These are phyloP conservation scores for Dendroctonus ponderosae DNA, from an alignment of 1,140 invertebrate species.

Conservation along the genomic window DNA sequence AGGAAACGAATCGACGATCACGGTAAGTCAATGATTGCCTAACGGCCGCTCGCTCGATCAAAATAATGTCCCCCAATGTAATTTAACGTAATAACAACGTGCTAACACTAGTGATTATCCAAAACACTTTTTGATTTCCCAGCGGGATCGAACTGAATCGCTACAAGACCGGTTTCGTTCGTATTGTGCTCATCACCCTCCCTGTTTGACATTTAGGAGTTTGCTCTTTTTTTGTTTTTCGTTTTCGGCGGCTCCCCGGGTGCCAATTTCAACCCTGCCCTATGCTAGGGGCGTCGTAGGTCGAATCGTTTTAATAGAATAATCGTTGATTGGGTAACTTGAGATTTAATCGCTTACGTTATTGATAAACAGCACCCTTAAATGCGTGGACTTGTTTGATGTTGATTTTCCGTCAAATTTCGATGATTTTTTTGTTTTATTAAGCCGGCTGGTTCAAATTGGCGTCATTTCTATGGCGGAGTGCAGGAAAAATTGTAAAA, in stretches of 20 bases:
- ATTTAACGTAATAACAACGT: constrained; percentile 14
- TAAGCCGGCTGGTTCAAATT: background rate
- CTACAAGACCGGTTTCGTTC: background rate
- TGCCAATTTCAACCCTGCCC: constrained; percentile 15
- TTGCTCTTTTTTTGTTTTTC: constrained; percentile 16
- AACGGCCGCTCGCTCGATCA: no score
- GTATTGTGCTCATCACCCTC: constrained; percentile 13
- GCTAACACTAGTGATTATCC: constrained; percentile 19
- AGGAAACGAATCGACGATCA: constrained; percentile 69
- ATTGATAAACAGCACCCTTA: background rate
- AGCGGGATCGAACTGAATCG: constrained; percentile 6
- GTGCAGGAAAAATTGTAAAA: no score
- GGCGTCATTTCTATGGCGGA: background rate
- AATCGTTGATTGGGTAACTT: background rate
- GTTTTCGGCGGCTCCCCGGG: constrained; percentile 8
- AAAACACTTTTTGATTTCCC: constrained; percentile 29
- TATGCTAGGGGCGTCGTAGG: background rate
- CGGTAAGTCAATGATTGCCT: constrained; percentile 52
- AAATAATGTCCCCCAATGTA: background rate
- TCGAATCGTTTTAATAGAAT: constrained; percentile 10
- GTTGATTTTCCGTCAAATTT: background rate
- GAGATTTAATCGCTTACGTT: background rate
- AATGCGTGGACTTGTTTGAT: no score
- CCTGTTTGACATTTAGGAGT: constrained; percentile 15
- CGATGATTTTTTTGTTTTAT: background rate